A percentile compares a stretch with the other conserved stretches of the same genome.
Evolutionary conservation across 2,113 vertebrate genomes (phyloP).

Genomic region (Amazona vittata): DNA sequence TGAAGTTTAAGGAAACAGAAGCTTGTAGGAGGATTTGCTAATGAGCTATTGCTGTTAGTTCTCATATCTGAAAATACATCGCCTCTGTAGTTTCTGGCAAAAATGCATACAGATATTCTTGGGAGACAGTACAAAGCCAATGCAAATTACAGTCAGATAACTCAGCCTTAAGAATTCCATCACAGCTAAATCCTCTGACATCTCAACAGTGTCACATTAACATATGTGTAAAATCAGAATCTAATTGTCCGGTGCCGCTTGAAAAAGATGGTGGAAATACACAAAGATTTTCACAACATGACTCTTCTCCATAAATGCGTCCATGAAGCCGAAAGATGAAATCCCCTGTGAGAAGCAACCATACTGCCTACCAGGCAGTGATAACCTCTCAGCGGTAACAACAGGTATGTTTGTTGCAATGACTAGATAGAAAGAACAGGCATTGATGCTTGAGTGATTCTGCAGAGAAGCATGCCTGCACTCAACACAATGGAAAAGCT

Average conservation of each 20-base stretch:
- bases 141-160: background rate
- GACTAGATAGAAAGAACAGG: constrained; percentile 10
- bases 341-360: background rate
- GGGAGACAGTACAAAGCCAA: background rate
- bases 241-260: background rate
- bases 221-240: background rate
- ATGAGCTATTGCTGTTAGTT: constrained; percentile 24
- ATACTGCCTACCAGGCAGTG: background rate
- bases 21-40: constrained; percentile 34
- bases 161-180: background rate
- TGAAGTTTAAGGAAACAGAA: constrained; percentile 19
- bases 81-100: background rate
- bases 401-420: background rate
- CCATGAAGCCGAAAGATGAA: background rate
- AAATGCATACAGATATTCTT: constrained; percentile 19
- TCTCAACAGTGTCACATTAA: background rate
- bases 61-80: constrained; percentile 11
- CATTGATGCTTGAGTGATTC: background rate
- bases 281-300: background rate
- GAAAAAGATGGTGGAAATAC: background rate
- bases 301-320: background rate
- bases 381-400: background rate
- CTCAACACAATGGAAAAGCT: constrained; percentile 12
- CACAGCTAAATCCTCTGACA: background rate
- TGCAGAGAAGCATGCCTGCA: background rate